Conservation (phyloP, 1,140 invertebrate genomes). For the Agrilus planipennis region DNA sequence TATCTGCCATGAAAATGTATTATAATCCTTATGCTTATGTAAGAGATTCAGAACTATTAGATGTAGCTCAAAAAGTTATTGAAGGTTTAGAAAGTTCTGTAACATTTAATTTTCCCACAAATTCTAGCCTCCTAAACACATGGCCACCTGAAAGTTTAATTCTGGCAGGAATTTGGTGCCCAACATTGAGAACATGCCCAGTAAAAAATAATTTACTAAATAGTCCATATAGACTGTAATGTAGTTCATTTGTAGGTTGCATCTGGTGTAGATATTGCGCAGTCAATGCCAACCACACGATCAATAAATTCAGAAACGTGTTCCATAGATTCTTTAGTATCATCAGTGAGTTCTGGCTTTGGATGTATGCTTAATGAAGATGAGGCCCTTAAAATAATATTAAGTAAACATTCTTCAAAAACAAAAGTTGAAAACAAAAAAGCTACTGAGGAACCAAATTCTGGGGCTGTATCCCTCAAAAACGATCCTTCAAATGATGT, state of each 20-base stretch:
- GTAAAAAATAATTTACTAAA: conserved; percentile 32
- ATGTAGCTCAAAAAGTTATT: conserved; percentile 61
- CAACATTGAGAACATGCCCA: conserved; percentile 57
- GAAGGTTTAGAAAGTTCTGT: conserved; percentile 64
- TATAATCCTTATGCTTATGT: conserved; percentile 69
- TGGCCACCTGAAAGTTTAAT: conserved; percentile 79
- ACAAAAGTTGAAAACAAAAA: conserved; percentile 5
- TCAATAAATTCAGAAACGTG: conserved; percentile 26
- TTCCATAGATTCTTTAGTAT: conserved; percentile 24
- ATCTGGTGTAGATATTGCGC: conserved; percentile 29
- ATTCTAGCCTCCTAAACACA: conserved; percentile 78
- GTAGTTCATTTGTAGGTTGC: conserved; percentile 1
- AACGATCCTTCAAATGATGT: conserved; percentile 14
- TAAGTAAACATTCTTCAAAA: conserved; percentile 32
- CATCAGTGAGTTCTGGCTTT: conserved; percentile 36
- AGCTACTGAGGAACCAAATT: background rate
- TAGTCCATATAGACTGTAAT: background rate
- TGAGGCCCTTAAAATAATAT: conserved; percentile 52
- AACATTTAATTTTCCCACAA: conserved; percentile 71
- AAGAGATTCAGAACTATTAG: conserved; percentile 64
- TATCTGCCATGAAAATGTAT: conserved; percentile 59
- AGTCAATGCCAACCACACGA: conserved; percentile 15
- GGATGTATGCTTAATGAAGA: conserved; percentile 44
- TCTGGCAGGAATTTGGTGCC: conserved; percentile 73
- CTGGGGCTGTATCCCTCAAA: background rate